These are phyloP conservation scores for Tenualosa ilisha DNA, from an alignment of 2,797 vertebrate species.

Conservation along the genomic window DNA sequence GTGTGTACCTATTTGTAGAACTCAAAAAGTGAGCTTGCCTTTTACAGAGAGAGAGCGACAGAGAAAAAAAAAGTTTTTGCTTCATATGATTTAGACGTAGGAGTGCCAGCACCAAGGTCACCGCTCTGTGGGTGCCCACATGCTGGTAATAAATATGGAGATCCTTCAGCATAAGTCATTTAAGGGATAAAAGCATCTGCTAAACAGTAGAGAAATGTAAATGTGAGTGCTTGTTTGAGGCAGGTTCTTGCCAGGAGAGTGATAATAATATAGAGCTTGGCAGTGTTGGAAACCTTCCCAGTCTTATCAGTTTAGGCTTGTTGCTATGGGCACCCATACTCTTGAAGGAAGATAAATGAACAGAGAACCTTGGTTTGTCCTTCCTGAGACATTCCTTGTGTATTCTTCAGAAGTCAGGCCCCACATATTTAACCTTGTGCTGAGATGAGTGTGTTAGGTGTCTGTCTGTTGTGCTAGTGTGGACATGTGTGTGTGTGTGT, in stretches of 20 bases:
- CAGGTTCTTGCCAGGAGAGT: background rate
- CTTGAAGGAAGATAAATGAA: constrained; percentile 50
- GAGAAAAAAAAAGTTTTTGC: background rate
- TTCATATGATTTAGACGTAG: background rate
- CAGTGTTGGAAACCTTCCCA: background rate
- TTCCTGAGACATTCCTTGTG: constrained; percentile 39
- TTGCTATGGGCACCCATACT: constrained; percentile 59
- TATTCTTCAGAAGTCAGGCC: constrained; percentile 59
- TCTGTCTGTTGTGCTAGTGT: background rate
- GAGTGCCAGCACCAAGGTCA: background rate
- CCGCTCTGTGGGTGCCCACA: background rate
- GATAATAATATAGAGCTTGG: background rate
- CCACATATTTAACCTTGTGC: background rate
- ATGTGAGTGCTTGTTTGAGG: background rate
- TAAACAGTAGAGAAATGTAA: background rate
- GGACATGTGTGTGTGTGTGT: background rate
- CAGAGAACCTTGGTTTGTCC: constrained; percentile 70
- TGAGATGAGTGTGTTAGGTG: background rate
- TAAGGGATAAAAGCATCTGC: background rate
- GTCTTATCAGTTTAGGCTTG: constrained; percentile 29
- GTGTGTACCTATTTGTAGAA: background rate
- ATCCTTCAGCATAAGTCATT: background rate
- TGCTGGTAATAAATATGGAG: background rate
- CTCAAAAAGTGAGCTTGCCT: background rate
- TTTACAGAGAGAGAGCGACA: no score